A percentile compares a stretch with the other conserved stretches of the same genome.
phyloP scores from a whole-genome alignment of 2,888 invertebrate species.

The Euzetes globulus region DNA sequence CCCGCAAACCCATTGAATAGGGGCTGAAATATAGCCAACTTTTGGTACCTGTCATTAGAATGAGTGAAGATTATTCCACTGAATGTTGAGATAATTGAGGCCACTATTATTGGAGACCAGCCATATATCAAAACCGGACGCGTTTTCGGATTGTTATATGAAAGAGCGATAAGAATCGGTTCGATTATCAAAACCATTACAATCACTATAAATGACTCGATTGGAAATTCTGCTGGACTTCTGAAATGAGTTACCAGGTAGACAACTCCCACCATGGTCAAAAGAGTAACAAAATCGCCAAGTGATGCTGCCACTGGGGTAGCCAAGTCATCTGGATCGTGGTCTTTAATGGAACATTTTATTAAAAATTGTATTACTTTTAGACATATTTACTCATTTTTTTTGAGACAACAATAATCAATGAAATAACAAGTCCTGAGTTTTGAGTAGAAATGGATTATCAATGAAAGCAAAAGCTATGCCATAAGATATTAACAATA shows the following conservation, averaged over 20 bases:
- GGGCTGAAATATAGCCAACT: not conserved
- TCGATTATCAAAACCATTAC: not conserved
- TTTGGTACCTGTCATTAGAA: not conserved
- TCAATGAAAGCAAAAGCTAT: no score
- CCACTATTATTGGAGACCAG: not conserved
- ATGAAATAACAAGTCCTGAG: not conserved
- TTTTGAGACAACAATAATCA: not conserved
- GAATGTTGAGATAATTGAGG: not conserved
- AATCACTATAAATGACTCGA: not conserved
- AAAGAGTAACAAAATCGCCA: conserved; percentile 23
- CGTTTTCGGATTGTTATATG: not conserved
- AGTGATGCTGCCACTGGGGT: conserved; percentile 11
- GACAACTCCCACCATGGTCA: not conserved
- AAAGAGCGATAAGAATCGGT: not conserved
- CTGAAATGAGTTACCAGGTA: not conserved
- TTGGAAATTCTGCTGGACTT: not conserved
- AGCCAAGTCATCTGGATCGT: conserved; percentile 25
- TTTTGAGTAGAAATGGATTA: not conserved
- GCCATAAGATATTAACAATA: not conserved
- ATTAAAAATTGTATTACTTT: not conserved
- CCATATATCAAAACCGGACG: not conserved
- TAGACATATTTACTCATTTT: not conserved
- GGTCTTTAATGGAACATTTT: not conserved
- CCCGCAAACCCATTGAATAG: not conserved
- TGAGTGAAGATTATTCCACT: not conserved